Base-by-base conservation (phyloP, 2,113 vertebrate species). In the Morphnarchus princeps region DNA sequence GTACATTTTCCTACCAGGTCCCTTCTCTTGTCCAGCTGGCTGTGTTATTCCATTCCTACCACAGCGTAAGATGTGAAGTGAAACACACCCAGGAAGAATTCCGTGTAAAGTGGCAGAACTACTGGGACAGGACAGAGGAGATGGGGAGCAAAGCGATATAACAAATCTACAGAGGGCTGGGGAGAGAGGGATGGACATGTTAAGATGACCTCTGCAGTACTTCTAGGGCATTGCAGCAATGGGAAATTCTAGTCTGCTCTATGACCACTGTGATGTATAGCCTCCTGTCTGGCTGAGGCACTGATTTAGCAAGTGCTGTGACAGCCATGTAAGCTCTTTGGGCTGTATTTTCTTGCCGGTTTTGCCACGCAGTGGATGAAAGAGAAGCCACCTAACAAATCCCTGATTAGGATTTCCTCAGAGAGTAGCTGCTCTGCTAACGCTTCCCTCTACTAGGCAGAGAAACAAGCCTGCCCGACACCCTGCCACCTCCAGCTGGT, bases 51-150 rank as follows among this genome's bases (percentile, higher is more conserved):
- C 24, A 4, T 7, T 73, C 82, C 66, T 32, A n/a, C 22, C 38
- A 10, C 47, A 54, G 49, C 5, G 0, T 2, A 42, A 40, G 63
- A 16, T 8, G n/a, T 6, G 8, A 52, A 58, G 22, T 11, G 38
- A 80, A 78, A 82, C 15, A 8, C 20, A 31, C 13, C 54, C 36
- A 52, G 43, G 45, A 34, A 43, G 31, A 61, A 25, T 25, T 47
- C 38, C 9, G 29, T 1, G 14, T 12, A 1, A 61, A 69, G 63
- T 9, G 26, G 61, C 47, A 63, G 34, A 70, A 66, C 21, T 29
- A 26, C 36, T 3, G 3, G 13, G 34, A n/a, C 38, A 47, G 73
- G 62, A 36, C 7, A 36, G 49, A 34, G 72, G 34, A 78, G 67
- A 52, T 3, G 17, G 50, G 80, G n/a, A 72, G 42, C 42, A 11